phyloP scores from a whole-genome alignment of 2,888 invertebrate genomes.

The Myopa testacea region DNA sequence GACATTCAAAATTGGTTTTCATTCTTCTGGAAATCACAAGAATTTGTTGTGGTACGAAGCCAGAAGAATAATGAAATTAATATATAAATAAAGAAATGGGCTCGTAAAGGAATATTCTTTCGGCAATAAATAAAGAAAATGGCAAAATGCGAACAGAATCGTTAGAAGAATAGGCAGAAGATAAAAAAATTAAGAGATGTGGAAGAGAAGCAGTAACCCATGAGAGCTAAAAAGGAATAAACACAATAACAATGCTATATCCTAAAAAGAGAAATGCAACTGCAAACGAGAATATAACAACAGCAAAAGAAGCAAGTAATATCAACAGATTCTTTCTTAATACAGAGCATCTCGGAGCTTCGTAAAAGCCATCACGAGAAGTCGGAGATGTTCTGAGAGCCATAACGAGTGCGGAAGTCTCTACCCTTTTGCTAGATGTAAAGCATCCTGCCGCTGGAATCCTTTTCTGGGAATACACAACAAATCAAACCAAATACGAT shows the following conservation, averaged over 20 bases:
- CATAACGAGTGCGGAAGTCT: no score
- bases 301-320: neutral
- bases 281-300: neutral
- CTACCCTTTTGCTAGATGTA: neutral
- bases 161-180: neutral
- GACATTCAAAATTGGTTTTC: no score
- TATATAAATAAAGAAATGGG: neutral
- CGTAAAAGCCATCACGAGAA: neutral
- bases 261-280: neutral
- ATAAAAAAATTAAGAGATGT: neutral
- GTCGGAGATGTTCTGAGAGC: neutral
- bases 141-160: neutral
- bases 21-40: neutral
- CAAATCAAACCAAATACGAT: constrained; percentile 31
- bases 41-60: neutral
- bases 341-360: neutral
- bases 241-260: neutral
- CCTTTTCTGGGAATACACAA: neutral
- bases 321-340: neutral
- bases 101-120: neutral
- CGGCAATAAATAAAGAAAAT: neutral
- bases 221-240: neutral
- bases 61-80: neutral
- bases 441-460: neutral
- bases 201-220: neutral